Base-by-base conservation (phyloP, 2,797 vertebrate genomes). In the Sciurus carolinensis region DNA sequence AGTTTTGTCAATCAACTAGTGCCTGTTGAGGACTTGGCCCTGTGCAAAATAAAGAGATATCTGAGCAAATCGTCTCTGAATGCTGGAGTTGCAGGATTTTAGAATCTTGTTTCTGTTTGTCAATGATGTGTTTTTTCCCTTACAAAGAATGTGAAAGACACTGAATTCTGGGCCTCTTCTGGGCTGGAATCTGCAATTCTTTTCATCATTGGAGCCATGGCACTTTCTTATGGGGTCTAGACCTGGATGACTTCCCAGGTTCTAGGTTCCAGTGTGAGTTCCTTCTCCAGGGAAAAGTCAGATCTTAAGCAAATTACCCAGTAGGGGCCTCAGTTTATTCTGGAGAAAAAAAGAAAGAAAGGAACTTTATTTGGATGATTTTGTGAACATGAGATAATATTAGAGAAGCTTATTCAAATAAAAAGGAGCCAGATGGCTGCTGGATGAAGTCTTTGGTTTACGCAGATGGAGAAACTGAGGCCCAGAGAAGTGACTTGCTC, bases 341-440 rank as follows among this genome's bases (percentile, higher is more conserved):
- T 12, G 15, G 1, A 87, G 30, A n/a, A 64, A 94, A 22, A 26
- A 59, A 26, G 57, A n/a, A 54, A 54, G 20, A 59, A 76, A 62
- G n/a, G 18, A 66, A 94, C 42, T 22, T 8, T 77, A 44, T 90
- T 66, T 83, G 71, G 59, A 47, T 80, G 83, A 57, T 84, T 94
- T 86, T 59, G 76, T 75, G 39, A 95, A 30, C 20, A 9, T 28
- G 67, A 93, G 50, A 75, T 59, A 75, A 85, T 89, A 69, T 84
- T 76, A 88, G 50, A 95, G 87, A 87, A 73, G 7, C 14, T 62
- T 59, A 84, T 67, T 87, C 12, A 81, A 42, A 77, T 8, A 91
- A 52, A 57, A 90, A 69, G 20, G 39, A 93, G 42, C 9, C 66
- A 95, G 33, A 77, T 42, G 76, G 42, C 10, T 9, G 22, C 47